phyloP scores from a whole-genome alignment of 2,797 vertebrate species.

The Graptemys geographica region DNA sequence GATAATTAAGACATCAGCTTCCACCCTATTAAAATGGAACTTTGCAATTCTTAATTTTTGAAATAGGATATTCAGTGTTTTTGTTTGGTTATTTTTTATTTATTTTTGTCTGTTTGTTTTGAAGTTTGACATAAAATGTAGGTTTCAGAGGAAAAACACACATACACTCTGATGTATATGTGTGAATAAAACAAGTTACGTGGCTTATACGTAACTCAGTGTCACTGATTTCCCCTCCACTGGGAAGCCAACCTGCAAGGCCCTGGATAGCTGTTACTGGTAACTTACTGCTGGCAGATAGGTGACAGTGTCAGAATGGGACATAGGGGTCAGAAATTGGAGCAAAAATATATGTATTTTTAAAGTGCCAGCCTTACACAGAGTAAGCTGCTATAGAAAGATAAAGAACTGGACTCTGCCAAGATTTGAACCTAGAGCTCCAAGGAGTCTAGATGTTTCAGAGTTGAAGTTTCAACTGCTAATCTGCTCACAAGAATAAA shows the following conservation, averaged over 20 bases:
- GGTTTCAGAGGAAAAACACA: too few relatives aligned
- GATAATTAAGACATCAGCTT: too few relatives aligned
- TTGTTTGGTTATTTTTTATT: too few relatives aligned
- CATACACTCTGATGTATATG: not conserved
- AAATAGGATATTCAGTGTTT: too few relatives aligned
- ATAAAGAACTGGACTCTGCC: not conserved
- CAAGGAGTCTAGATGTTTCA: not conserved
- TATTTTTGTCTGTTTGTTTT: too few relatives aligned
- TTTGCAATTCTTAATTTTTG: too few relatives aligned
- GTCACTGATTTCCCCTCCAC: fast-evolving
- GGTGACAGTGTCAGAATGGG: not conserved
- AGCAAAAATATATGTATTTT: not conserved
- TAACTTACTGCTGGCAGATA: not conserved
- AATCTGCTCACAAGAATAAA: not conserved
- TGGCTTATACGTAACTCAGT: not conserved
- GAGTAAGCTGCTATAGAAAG: not conserved
- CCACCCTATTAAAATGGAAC: too few relatives aligned
- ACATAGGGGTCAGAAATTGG: not conserved
- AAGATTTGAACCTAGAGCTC: not conserved
- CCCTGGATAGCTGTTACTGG: not conserved
- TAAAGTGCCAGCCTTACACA: not conserved
- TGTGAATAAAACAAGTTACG: not conserved
- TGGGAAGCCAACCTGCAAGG: not conserved
- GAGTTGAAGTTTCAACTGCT: fast-evolving
- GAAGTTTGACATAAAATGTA: too few relatives aligned